Conservation (phyloP, 2,797 vertebrate species). For the Emydoidea blandingii region DNA sequence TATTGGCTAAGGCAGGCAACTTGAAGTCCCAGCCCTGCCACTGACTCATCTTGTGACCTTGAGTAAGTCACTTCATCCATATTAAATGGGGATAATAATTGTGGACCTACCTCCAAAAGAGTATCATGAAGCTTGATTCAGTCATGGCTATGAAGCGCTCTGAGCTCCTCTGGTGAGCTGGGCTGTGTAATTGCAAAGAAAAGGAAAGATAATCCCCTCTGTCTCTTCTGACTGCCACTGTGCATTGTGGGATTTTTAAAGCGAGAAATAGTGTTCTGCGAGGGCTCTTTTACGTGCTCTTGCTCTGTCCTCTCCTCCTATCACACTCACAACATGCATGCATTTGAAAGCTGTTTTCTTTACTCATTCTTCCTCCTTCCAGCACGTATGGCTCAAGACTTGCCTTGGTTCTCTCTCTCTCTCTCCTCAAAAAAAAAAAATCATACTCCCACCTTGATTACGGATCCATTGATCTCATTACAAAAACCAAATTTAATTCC, state of each 20-base stretch:
- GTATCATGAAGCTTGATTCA: background rate
- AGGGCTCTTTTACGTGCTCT: background rate
- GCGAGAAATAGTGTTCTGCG: background rate
- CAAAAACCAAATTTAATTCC: background rate
- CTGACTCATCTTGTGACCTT: slow-evolving; percentile 15
- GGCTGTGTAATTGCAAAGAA: background rate
- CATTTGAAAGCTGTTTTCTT: background rate
- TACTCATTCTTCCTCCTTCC: background rate
- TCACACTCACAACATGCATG: background rate
- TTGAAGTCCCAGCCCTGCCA: background rate
- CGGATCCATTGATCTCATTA: background rate
- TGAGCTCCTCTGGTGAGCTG: background rate
- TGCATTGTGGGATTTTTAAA: background rate
- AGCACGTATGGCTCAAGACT: background rate
- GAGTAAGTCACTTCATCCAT: background rate
- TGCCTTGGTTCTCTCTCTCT: background rate
- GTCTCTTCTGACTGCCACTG: background rate
- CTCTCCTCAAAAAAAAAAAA: background rate
- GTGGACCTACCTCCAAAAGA: background rate
- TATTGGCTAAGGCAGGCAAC: background rate
- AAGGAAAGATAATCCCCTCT: background rate
- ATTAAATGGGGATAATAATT: background rate
- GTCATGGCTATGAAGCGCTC: background rate
- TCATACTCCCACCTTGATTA: background rate
- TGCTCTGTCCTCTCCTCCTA: background rate